Evolutionary conservation across 2,113 vertebrate genomes (phyloP).

Genomic region (Drymodes brunneopygia): DNA sequence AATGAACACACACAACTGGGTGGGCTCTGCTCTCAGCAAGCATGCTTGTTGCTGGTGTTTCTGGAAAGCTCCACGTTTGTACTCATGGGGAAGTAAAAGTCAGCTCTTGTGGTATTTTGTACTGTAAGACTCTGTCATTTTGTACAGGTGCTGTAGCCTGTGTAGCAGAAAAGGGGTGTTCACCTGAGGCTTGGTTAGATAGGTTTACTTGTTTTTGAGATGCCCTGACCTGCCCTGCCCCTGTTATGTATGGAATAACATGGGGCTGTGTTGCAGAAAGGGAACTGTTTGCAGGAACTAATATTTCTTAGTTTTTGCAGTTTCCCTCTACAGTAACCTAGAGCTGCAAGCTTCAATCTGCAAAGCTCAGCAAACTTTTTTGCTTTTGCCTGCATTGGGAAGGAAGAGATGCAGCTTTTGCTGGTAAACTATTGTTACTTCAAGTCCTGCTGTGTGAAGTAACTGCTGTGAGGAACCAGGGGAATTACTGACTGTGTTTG

Average conservation of each 20-base stretch:
- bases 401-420: neutral
- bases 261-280: neutral
- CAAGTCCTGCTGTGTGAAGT: neutral
- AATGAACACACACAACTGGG: fast-evolving
- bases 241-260: neutral
- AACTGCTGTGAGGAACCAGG: neutral
- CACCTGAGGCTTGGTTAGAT: neutral
- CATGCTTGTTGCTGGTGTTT: neutral
- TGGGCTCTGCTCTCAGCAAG: neutral
- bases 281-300: neutral
- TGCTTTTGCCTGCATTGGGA: neutral
- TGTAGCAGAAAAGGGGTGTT: neutral
- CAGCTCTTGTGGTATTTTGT: neutral
- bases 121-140: neutral
- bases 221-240: neutral
- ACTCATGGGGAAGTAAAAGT: neutral
- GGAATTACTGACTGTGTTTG: neutral
- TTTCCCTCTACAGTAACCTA: neutral
- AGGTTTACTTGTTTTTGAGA: neutral
- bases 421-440: neutral
- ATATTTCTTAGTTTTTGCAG: neutral
- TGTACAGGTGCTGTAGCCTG: neutral
- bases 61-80: neutral
- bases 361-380: neutral
- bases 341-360: neutral